Evolutionary conservation across 2,113 vertebrate species (phyloP).

Genomic region (Platichthys stellatus): DNA sequence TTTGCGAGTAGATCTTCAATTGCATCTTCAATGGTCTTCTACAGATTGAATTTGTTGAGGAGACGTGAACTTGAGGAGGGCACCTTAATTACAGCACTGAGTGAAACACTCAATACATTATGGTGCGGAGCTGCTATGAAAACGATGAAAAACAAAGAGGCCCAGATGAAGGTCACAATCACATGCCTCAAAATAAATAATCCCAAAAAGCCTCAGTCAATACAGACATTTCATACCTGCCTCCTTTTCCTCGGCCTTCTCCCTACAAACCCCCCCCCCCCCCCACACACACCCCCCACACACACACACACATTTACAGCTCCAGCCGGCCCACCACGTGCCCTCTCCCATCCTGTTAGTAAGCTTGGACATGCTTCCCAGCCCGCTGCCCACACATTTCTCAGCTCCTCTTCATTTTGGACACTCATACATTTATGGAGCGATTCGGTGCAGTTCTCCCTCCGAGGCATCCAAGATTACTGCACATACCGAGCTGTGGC

Average conservation of each 20-base stretch:
- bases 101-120: not conserved
- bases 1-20: not conserved
- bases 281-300: not conserved
- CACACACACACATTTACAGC: constrained; percentile 25
- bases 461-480: constrained; percentile 67
- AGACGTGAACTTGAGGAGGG: not conserved
- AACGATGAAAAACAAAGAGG: not conserved
- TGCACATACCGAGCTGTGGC: constrained; percentile 47
- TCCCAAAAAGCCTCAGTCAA: constrained; percentile 23
- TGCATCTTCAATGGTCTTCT: not conserved
- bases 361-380: constrained; percentile 72
- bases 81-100: not conserved
- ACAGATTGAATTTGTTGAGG: not conserved
- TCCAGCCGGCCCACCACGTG: constrained; percentile 18
- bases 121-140: not conserved
- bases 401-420: constrained; percentile 76
- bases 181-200: constrained; percentile 34
- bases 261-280: constrained; percentile 12
- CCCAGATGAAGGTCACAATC: constrained; percentile 4
- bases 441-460: constrained; percentile 63
- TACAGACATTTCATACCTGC: constrained; percentile 34
- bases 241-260: constrained; percentile 16
- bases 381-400: constrained; percentile 73
- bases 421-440: constrained; percentile 78
- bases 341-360: constrained; percentile 64